Evolutionary conservation across 2,888 invertebrate genomes (phyloP), one percentile per base, ranked within the genome.

Genomic region (Parnassius smintheus): DNA sequence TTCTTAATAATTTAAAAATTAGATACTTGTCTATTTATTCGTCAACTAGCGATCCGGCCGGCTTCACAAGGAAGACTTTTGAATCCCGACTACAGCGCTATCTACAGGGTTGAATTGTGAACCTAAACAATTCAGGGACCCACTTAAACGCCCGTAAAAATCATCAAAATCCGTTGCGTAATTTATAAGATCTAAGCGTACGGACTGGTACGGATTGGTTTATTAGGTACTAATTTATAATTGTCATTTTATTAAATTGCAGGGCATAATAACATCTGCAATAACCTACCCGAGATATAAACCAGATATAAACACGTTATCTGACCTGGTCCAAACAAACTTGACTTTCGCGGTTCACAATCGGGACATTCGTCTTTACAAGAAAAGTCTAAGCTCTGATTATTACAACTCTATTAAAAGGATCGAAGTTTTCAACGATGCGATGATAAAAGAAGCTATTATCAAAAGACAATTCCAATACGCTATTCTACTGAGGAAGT

Each of bases 401-500:
- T 66, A 67, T 35, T 78, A 77, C 42, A 65, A 72, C 1, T 45
- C 69, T 42, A 70, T 93, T 22, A 68, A 81, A 45, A 84, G 88
- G 1, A 79, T 92, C 18, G 75, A 81, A 63, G 71, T 83, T 25
- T 72, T 92, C 9, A 79, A 80, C 8, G 93, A 93, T 59, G 69
- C 74, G 18, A 83, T 83, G 67, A 82, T 92, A 1, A 78, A 76
- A 54, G 68, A 82, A 1, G 72, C 83, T 0, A 75, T 93, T n/a
- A 78, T 82, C 0, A 70, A 78, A 9, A 86, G 92, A 62, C 74
- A 92, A 59, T 83, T 82, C 13, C 75, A 86, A 25, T 92, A 88
- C 62, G 94, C 93, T 1, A 79, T 92, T 53, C 72, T 94, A 53
- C 75, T 93, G 59, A 91, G 93, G 61, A 83, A 86, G 75, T 83